These are phyloP conservation scores for Lagodon rhomboides DNA, from an alignment of 2,797 vertebrate species.

Conservation along the genomic window DNA sequence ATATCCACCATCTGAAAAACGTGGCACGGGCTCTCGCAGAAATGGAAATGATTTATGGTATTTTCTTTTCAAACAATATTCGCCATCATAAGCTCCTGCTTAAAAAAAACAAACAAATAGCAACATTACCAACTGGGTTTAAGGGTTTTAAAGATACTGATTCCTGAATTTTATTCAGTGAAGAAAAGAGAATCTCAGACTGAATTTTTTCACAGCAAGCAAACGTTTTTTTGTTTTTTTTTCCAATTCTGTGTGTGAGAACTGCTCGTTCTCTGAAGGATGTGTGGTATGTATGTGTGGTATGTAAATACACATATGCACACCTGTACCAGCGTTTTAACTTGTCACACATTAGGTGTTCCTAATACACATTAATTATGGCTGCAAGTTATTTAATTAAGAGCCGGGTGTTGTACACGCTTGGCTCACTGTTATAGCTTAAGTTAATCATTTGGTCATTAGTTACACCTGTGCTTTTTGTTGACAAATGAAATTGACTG, in stretches of 20 bases:
- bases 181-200: not conserved
- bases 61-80: not conserved
- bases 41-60: not conserved
- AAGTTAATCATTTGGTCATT: not conserved
- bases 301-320: not conserved
- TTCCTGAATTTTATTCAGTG: constrained; percentile 9
- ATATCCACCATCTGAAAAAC: constrained; percentile 35
- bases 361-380: constrained; percentile 11
- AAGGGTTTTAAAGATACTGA: constrained; percentile 5
- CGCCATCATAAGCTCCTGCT: not conserved
- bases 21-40: constrained; percentile 6
- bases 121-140: constrained; percentile 10
- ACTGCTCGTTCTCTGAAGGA: not conserved
- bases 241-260: not conserved
- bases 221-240: not conserved
- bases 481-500: not conserved
- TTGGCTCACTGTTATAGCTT: not conserved
- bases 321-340: not conserved
- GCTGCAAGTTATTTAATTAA: constrained; percentile 6
- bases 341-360: constrained; percentile 1
- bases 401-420: not conserved
- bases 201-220: not conserved
- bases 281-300: not conserved
- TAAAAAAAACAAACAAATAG: constrained; percentile 3
- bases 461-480: not conserved